Evolutionary conservation across 2,113 vertebrate species (phyloP).

Genomic region (Fregetta grallaria): DNA sequence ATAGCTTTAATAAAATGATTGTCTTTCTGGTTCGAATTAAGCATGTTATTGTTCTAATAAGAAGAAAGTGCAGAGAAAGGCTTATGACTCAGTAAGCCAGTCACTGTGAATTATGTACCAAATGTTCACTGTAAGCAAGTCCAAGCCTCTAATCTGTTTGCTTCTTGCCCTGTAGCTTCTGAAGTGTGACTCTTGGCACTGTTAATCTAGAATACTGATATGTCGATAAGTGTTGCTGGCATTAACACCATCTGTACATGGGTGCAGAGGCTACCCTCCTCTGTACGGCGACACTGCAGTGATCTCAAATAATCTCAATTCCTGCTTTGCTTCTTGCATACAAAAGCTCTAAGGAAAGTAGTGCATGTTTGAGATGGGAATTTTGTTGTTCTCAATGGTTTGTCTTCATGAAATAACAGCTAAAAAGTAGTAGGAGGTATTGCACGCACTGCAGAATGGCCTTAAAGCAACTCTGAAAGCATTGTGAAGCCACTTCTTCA

Average conservation of each 20-base stretch:
- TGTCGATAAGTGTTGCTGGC: neutral
- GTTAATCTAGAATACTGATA: neutral
- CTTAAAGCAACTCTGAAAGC: neutral
- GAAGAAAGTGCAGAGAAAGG: neutral
- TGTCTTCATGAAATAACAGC: neutral
- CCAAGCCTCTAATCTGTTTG: constrained; percentile 6
- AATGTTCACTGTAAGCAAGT: neutral
- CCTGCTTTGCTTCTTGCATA: neutral
- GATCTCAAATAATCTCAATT: neutral
- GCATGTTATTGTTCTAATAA: neutral
- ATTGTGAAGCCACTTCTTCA: neutral
- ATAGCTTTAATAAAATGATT: neutral
- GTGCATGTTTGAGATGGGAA: neutral
- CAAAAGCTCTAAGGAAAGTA: neutral
- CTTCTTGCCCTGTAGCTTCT: neutral
- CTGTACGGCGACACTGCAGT: neutral
- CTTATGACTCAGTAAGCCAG: neutral
- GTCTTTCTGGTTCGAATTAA: neutral
- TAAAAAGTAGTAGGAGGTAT: neutral
- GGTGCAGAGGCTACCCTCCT: neutral
- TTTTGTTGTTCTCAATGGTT: neutral
- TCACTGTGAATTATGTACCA: neutral
- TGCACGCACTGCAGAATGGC: rapidly evolving
- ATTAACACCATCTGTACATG: neutral
- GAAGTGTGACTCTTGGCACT: constrained; percentile 17